Percentiles rank a stretch among this genome's conserved stretches.
Conservation (phyloP, 2,113 vertebrate species). For the Xiphias gladius region DNA sequence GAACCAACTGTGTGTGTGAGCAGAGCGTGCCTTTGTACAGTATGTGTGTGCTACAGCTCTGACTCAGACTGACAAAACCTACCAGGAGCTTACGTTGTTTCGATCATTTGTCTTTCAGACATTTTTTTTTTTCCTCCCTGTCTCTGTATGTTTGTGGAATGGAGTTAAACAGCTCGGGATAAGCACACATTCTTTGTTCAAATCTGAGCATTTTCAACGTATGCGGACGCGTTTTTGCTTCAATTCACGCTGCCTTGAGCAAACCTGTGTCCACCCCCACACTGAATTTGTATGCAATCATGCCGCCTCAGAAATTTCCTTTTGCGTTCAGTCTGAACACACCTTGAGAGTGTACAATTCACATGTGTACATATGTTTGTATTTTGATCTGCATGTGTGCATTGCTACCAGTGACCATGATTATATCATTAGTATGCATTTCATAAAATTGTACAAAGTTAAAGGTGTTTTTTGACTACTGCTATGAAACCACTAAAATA, state of each 20-base stretch:
- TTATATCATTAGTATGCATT: conserved; percentile 80
- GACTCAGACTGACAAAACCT: conserved; percentile 13
- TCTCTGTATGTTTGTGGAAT: conserved; percentile 1
- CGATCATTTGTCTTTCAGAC: background rate
- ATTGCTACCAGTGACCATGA: conserved; percentile 77
- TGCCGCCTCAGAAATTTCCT: conserved; percentile 38
- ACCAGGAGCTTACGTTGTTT: conserved; percentile 1
- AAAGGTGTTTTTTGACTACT: conserved; percentile 66
- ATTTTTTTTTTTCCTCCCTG: background rate
- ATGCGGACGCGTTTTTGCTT: background rate
- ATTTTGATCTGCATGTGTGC: conserved; percentile 83
- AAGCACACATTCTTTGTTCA: conserved; percentile 22
- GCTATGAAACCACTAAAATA: conserved; percentile 57
- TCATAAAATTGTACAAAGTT: conserved; percentile 75
- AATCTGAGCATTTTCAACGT: background rate
- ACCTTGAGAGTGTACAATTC: conserved; percentile 69
- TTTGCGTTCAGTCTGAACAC: conserved; percentile 62
- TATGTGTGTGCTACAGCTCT: conserved; percentile 30
- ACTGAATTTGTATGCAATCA: conserved; percentile 34
- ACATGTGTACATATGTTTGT: conserved; percentile 78
- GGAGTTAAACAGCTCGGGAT: background rate
- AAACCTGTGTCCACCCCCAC: conserved; percentile 15
- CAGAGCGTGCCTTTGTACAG: conserved; percentile 60
- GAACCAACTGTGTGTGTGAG: conserved; percentile 25
- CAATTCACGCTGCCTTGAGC: conserved; percentile 15